These are phyloP conservation scores for Helicoverpa armigera DNA, from an alignment of 1,140 invertebrate species.

Conservation along the genomic window DNA sequence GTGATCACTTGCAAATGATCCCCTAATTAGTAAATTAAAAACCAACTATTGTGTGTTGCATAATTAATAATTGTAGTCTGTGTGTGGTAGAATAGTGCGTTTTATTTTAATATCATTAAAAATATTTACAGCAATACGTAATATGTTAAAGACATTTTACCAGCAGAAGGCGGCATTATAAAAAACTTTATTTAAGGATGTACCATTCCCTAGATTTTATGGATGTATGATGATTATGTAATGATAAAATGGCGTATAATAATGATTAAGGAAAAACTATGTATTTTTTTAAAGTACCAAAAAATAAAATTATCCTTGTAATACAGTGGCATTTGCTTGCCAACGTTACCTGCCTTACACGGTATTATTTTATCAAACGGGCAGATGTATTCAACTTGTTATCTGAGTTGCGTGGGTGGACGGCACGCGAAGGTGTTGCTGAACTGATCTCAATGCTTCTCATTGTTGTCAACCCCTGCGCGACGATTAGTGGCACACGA, in stretches of 20 bases:
- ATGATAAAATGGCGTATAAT: neutral
- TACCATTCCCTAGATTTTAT: neutral
- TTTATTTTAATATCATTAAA: slow-evolving; percentile 23
- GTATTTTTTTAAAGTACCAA: neutral
- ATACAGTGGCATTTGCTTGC: slow-evolving; percentile 41
- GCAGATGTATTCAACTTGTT: slow-evolving; percentile 84
- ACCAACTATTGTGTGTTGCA: neutral
- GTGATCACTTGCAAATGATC: slow-evolving; percentile 7
- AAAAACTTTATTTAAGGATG: neutral
- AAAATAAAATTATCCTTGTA: neutral
- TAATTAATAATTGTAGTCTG: neutral
- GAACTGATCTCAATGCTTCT: slow-evolving; percentile 75
- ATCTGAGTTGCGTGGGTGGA: slow-evolving; percentile 83
- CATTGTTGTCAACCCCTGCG: slow-evolving; percentile 79
- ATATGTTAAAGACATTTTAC: slow-evolving; percentile 6
- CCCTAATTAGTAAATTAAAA: neutral
- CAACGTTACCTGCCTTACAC: slow-evolving; percentile 64
- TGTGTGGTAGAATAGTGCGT: slow-evolving; percentile 6
- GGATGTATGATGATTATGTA: neutral
- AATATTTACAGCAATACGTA: neutral
- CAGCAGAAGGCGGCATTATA: slow-evolving; percentile 12
- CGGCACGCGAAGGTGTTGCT: slow-evolving; percentile 72
- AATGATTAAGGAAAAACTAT: neutral
- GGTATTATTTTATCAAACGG: slow-evolving; percentile 71
- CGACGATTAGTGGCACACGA: slow-evolving; percentile 63